Conservation (phyloP, 1,140 invertebrate species). For the Gonioctena quinquepunctata region DNA sequence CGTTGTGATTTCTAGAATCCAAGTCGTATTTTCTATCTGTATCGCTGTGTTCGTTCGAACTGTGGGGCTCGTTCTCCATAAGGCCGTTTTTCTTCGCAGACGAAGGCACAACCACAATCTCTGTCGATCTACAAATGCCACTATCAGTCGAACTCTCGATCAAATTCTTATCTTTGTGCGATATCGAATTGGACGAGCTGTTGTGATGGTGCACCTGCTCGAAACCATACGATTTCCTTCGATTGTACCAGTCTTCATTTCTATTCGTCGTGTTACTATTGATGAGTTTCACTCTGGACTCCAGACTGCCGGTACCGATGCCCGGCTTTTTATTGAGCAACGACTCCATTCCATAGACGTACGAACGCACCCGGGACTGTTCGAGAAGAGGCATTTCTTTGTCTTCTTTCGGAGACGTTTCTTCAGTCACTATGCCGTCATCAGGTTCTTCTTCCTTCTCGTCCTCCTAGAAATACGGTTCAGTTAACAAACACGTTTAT, state of each 20-base stretch:
- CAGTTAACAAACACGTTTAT: neutral
- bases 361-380: slow-evolving; percentile 51
- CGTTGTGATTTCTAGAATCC: slow-evolving; percentile 4
- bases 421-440: slow-evolving; percentile 57
- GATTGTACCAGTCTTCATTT: slow-evolving; percentile 68
- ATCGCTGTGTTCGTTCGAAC: slow-evolving; percentile 33
- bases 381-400: slow-evolving; percentile 34
- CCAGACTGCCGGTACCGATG: slow-evolving; percentile 62
- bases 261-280: slow-evolving; percentile 54
- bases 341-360: slow-evolving; percentile 56
- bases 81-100: slow-evolving; percentile 29
- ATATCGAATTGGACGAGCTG: slow-evolving; percentile 54
- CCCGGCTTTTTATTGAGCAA: slow-evolving; percentile 49
- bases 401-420: slow-evolving; percentile 19
- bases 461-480: slow-evolving; percentile 21
- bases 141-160: slow-evolving; percentile 74
- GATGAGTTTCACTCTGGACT: slow-evolving; percentile 57
- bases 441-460: slow-evolving; percentile 51
- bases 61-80: slow-evolving; percentile 13
- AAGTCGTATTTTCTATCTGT: slow-evolving; percentile 21
- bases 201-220: slow-evolving; percentile 64
- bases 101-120: slow-evolving; percentile 56
- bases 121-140: slow-evolving; percentile 70
- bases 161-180: slow-evolving; percentile 55
- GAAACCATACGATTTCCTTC: slow-evolving; percentile 75